Conservation (phyloP, 2,888 invertebrate genomes). For the Colletes collaris region DNA sequence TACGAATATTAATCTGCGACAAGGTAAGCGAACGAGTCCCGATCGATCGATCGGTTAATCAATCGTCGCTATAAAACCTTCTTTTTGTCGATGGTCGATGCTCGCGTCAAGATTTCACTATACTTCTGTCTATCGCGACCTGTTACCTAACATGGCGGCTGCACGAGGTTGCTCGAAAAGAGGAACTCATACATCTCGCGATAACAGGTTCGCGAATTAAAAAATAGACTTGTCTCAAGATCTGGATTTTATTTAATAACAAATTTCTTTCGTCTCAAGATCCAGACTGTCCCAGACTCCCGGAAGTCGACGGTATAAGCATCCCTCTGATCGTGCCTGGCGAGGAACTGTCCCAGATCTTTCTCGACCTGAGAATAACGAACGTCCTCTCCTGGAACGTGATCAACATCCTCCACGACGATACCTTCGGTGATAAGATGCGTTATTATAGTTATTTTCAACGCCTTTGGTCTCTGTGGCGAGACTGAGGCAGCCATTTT, state of each 20-base stretch:
- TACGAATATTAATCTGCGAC: conserved; percentile 88
- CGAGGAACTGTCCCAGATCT: conserved; percentile 90
- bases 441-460: background rate
- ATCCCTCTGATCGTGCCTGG: conserved; percentile 88
- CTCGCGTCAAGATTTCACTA: conserved; percentile 86
- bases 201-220: conserved; percentile 85
- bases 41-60: background rate
- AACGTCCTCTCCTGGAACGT: conserved; percentile 89
- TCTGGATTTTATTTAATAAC: too few species aligned
- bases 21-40: conserved; percentile 84
- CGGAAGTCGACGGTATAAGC: conserved; percentile 87
- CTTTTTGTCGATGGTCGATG: background rate
- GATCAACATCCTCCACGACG: conserved; percentile 89
- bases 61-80: conserved; percentile 13
- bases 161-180: conserved; percentile 86
- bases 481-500: too few species aligned
- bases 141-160: conserved; percentile 91
- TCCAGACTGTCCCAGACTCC: conserved; percentile 91
- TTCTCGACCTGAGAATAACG: conserved; percentile 89
- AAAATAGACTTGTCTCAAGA: too few species aligned
- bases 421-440: conserved; percentile 86
- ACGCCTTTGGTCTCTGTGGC: too few species aligned
- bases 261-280: conserved; percentile 82
- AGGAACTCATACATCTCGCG: conserved; percentile 89
- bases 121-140: conserved; percentile 89